Conservation (phyloP, 2,797 vertebrate genomes). For the Pseudomugil tenellus region DNA sequence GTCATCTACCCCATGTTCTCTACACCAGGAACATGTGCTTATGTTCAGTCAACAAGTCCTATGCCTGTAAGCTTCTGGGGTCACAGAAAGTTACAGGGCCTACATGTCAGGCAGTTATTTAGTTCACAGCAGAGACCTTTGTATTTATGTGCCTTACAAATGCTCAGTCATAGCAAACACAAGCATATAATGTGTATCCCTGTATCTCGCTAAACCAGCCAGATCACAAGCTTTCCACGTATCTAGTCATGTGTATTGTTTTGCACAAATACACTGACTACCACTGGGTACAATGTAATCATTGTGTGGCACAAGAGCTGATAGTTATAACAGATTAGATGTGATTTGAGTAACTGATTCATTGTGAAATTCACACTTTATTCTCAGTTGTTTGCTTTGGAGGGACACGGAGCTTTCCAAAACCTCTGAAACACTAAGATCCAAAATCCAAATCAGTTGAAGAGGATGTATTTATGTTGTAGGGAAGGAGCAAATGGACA, state of each 20-base stretch:
- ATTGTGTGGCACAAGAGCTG: not conserved
- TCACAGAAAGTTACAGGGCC: slow-evolving; percentile 10
- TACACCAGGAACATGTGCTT: slow-evolving; percentile 36
- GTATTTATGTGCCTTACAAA: slow-evolving; percentile 15
- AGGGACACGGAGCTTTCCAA: not conserved
- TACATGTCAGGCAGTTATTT: slow-evolving; percentile 32
- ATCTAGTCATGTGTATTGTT: not conserved
- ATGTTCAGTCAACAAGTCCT: slow-evolving; percentile 2
- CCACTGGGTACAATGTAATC: not conserved
- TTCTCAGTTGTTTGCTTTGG: too few relatives aligned
- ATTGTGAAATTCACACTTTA: too few relatives aligned
- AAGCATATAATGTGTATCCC: slow-evolving; percentile 9
- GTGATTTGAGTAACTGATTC: not conserved
- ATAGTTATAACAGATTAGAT: not conserved
- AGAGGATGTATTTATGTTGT: not conserved
- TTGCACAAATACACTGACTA: slow-evolving; percentile 2
- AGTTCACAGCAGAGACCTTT: not conserved
- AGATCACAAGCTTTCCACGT: slow-evolving; percentile 13
- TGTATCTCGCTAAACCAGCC: slow-evolving; percentile 14
- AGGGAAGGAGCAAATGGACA: not conserved
- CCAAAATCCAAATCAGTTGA: not conserved
- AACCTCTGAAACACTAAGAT: not conserved
- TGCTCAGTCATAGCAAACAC: slow-evolving; percentile 1
- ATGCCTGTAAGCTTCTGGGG: slow-evolving; percentile 11
- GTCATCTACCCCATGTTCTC: slow-evolving; percentile 17